Base-by-base conservation (phyloP, 2,797 vertebrate genomes). In the Paedocypris micromegethes region DNA sequence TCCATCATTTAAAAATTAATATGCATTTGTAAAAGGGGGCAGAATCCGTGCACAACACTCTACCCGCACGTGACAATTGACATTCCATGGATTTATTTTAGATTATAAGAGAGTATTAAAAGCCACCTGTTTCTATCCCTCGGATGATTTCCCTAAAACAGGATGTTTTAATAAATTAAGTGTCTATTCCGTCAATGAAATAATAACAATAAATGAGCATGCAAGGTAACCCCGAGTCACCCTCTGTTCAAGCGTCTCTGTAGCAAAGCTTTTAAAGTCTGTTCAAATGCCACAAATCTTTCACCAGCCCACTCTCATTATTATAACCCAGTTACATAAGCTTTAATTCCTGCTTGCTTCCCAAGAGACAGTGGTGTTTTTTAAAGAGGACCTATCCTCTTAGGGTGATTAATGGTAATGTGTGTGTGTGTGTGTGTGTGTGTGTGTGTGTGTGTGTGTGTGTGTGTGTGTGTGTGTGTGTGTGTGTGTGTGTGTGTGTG, bases 371-470 rank as follows among this genome's bases (percentile, higher is more conserved):
- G 68, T 44, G 46, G 46, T 64, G 59, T 4, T 55, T 62, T 70
- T 70, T 64, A 57, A 70, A 62, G 53, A 64, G 53, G 53, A 56
- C 60, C 68, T 70, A 70, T 70, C 68, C 68, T 70, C 60, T 70
- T 64, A 64, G 51, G 47, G 61, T 70, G 68, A 70, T 70, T 70
- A 70, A 63, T 56, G 68, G 47, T 51, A 40, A 56, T 51, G 58
- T 64, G 59, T 70, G 60, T 60, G 66, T 70, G 23, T 23, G 23
- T 23, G 23, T 23, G 23, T 23, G 23, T 23, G 23, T 23, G 23
- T 23, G 23, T 23, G 23, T 23, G 23, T 23, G 23, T 23, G 23
- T 23, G 23, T 23, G 23, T 23, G 23, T 23, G 23, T 23, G 23
- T 23, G 23, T 23, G 23, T 23, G 23, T 23, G 23, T 23, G 23